Base-by-base conservation (phyloP, 2,888 invertebrate genomes). In the Cheilosia grossa region DNA sequence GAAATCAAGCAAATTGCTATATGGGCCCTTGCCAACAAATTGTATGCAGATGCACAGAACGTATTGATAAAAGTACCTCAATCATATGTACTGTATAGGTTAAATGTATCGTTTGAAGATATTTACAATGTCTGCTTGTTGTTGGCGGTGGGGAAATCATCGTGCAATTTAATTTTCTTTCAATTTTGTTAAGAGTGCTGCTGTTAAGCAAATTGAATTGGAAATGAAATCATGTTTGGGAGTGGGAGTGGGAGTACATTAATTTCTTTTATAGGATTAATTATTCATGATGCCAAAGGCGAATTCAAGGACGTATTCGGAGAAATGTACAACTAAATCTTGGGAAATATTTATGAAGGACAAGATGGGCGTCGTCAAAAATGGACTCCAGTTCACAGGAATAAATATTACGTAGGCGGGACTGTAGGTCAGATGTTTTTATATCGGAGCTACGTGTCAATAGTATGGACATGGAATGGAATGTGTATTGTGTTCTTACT, bases 41-140 rank as follows among this genome's bases (percentile, higher is more conserved):
- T 2, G 30, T 21, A 19, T 21, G 17, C 54, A 54, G 44, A 64
- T 59, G 42, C 42, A 59, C 42, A 63, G 51, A 49, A 37, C 63
- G 40, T 73, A 61, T 63, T 73, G 73, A 70, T 47, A 58, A 56
- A 58, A 40, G 19, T 40, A 37, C 69, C 47, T 69, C 69, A 69
- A 47, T 58, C 47, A 15, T 67, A n/a, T 44, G 19, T 33, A 15
- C 21, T 2, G 19, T 15, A 47, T 6, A 54, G 4, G 4, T 0
- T 10, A 17, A 1, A n/a, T 15, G 33, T 49, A 19, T 49, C 21
- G n/a, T 64, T 51, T 37, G 51, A 10, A 49, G 49, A 64, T 19
- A 21, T 33, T 64, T 21, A 64, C 37, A 19, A 19, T n/a, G 7
- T 37, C 13, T 47, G 49, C 15, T 19, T 19, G 27, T 33, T 47